phyloP scores from a whole-genome alignment of 1,140 invertebrate genomes.

The Aleiodes sp. region DNA sequence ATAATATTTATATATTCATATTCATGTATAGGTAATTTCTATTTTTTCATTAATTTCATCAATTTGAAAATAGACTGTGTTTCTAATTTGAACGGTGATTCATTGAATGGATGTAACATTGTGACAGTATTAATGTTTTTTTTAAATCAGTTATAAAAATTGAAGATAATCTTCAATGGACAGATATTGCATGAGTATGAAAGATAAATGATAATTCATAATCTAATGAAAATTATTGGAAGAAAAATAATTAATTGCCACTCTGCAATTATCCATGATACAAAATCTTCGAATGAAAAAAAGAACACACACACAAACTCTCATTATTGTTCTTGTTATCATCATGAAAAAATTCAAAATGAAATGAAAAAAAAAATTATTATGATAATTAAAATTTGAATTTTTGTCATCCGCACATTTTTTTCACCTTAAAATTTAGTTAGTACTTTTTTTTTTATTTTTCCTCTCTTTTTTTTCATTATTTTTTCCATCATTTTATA shows the following conservation, averaged over 20 bases:
- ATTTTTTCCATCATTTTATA: slow-evolving; percentile 49
- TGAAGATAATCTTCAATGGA: not conserved
- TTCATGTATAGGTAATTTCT: slow-evolving; percentile 7
- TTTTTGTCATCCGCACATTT: slow-evolving; percentile 5
- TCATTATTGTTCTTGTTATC: slow-evolving; percentile 7
- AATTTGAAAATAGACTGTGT: no score
- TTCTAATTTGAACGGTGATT: no score
- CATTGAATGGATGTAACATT: no score
- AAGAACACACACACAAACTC: slow-evolving; percentile 18
- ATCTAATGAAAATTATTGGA: not conserved
- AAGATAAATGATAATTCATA: not conserved
- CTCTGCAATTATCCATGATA: not conserved
- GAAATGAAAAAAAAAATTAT: slow-evolving; percentile 1
- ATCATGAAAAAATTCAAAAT: not conserved
- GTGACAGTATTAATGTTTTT: no score
- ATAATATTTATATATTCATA: not conserved
- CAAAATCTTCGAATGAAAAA: slow-evolving; percentile 21
- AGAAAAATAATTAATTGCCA: slow-evolving; percentile 15
- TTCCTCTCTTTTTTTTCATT: slow-evolving; percentile 34
- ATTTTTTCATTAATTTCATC: slow-evolving; percentile 10
- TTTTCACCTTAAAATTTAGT: slow-evolving; percentile 35
- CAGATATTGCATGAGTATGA: not conserved
- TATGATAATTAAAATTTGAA: not conserved
- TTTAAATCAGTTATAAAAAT: no score
- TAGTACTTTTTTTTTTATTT: slow-evolving; percentile 32